These are phyloP conservation scores for Sarcophaga bullata DNA, from an alignment of 1,140 invertebrate species.

Conservation along the genomic window DNA sequence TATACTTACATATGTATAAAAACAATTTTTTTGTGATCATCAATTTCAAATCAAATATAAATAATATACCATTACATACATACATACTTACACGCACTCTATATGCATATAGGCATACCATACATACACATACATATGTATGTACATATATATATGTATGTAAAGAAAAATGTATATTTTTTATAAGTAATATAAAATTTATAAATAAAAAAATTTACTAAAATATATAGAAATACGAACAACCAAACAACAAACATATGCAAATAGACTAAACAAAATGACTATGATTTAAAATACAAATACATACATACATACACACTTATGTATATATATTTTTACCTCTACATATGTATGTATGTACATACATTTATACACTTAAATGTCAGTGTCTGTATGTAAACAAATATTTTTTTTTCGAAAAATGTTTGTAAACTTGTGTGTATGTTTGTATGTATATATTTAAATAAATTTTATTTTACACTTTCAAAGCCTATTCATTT, in stretches of 20 bases:
- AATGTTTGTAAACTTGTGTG: background rate
- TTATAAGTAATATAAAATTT: conserved; percentile 3
- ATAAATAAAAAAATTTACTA: background rate
- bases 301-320: background rate
- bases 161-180: background rate
- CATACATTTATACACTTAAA: conserved; percentile 9
- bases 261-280: background rate
- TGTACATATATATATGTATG: background rate
- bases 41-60: conserved; percentile 39
- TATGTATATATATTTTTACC: background rate
- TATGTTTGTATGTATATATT: conserved; percentile 26
- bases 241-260: conserved; percentile 8
- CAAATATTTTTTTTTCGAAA: background rate
- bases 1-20: background rate
- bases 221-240: conserved; percentile 29
- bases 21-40: conserved; percentile 18
- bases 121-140: background rate
- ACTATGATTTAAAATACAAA: background rate
- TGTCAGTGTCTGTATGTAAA: background rate
- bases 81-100: no score
- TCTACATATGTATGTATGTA: background rate
- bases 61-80: background rate
- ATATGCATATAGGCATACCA: no score
- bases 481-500: conserved; percentile 36
- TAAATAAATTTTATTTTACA: conserved; percentile 39